Evolutionary conservation across 2,888 invertebrate species (phyloP).

Genomic region (Anarsia innoxiella): DNA sequence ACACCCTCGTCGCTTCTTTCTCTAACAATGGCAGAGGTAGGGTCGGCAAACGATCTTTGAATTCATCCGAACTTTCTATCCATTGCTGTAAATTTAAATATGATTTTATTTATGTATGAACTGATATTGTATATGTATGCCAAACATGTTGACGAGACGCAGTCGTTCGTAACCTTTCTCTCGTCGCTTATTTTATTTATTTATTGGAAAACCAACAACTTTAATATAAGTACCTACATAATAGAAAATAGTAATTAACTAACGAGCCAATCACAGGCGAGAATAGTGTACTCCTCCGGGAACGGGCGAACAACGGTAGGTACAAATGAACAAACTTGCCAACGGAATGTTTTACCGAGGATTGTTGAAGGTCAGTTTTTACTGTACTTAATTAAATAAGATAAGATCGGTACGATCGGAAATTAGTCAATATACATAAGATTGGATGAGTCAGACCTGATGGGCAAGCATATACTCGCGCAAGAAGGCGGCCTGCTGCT

Average conservation of each 20-base stretch:
- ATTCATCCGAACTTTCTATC: conserved; percentile 56
- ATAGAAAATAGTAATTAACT: no score
- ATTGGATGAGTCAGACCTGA: background rate
- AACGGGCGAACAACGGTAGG: no score
- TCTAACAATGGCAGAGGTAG: conserved; percentile 86
- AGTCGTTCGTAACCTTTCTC: background rate
- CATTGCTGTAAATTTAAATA: conserved; percentile 49
- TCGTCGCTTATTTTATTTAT: no score
- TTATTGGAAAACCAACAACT: background rate
- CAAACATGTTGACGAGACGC: background rate
- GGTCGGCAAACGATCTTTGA: conserved; percentile 64
- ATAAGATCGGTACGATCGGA: no score
- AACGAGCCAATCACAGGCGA: no score
- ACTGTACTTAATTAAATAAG: background rate
- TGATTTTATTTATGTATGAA: background rate
- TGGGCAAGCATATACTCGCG: conserved; percentile 88
- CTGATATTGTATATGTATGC: background rate
- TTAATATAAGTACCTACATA: background rate
- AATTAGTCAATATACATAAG: background rate
- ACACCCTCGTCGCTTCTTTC: conserved; percentile 80
- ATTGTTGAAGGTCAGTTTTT: background rate
- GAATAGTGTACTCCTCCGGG: no score
- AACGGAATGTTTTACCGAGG: background rate
- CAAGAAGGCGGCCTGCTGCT: conserved; percentile 87
- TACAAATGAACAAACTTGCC: no score